Conservation (phyloP, 53 echinoderm and acorn worm genomes). For the Patiria pectinifera region DNA sequence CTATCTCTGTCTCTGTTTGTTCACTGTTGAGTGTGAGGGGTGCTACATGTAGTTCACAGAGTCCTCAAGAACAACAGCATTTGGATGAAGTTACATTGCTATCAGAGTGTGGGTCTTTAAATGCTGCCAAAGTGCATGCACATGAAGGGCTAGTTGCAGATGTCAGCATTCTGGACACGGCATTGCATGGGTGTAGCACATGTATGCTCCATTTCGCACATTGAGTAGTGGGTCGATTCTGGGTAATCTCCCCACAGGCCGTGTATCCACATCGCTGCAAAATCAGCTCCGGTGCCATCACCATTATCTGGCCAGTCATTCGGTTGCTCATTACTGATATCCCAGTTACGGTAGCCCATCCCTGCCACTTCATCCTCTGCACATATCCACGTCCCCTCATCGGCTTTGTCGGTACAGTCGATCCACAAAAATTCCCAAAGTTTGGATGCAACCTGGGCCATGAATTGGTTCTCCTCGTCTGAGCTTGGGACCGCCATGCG, state of each 20-base stretch:
- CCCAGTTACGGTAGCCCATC: conserved; percentile 2
- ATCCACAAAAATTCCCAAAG: background rate
- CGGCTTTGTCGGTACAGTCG: conserved; percentile 1
- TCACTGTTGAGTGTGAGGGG: too few relatives aligned
- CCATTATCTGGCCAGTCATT: background rate
- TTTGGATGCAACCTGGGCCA: background rate
- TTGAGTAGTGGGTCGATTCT: background rate
- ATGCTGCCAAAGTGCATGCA: background rate
- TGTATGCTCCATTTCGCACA: background rate
- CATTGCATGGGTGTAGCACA: conserved; percentile 4
- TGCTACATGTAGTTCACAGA: too few relatives aligned
- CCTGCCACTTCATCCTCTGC: background rate
- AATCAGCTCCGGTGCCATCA: conserved; percentile 4
- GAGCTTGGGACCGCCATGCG: conserved; percentile 28
- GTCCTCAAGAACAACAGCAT: too few relatives aligned
- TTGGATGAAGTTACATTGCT: too few relatives aligned
- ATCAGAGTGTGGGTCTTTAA: too few relatives aligned
- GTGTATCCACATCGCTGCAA: background rate
- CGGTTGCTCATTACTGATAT: background rate
- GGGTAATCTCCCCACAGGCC: background rate
- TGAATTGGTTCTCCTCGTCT: conserved; percentile 10
- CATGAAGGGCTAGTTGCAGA: background rate
- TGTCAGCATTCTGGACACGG: background rate
- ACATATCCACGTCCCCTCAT: conserved; percentile 2
- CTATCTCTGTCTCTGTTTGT: too few relatives aligned